phyloP scores from a whole-genome alignment of 2,888 invertebrate species.

The Perithous albicinctus region DNA sequence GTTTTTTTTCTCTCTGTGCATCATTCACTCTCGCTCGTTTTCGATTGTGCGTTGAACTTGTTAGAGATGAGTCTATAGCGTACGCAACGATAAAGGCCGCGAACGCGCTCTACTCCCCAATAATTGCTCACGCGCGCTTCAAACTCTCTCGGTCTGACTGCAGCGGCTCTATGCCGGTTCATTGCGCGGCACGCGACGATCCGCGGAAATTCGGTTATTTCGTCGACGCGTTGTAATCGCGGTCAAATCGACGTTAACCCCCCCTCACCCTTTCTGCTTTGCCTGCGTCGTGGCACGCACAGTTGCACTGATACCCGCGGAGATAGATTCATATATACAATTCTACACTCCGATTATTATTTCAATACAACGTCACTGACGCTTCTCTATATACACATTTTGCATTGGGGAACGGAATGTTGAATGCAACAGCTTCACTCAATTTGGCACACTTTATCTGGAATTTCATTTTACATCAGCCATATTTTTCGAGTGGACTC shows the following conservation, averaged over 20 bases:
- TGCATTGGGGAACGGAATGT: background rate
- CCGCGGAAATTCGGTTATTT: conserved; percentile 79
- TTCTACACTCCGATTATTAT: conserved; percentile 35
- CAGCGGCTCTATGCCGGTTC: conserved; percentile 63
- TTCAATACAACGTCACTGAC: conserved; percentile 17
- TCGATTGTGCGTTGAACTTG: conserved; percentile 77
- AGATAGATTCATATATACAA: conserved; percentile 32
- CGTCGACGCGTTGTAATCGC: conserved; percentile 77
- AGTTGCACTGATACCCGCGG: conserved; percentile 44
- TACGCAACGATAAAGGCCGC: conserved; percentile 32
- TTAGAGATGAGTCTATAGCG: background rate
- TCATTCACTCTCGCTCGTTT: conserved; percentile 79
- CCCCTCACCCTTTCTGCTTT: background rate
- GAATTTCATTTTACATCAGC: background rate
- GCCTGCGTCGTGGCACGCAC: no score
- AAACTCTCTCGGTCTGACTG: conserved; percentile 49
- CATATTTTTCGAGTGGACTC: background rate
- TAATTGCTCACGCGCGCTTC: conserved; percentile 75
- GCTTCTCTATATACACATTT: background rate
- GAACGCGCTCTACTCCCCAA: conserved; percentile 68
- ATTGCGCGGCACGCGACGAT: conserved; percentile 70
- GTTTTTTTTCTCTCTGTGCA: conserved; percentile 18
- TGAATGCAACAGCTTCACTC: background rate
- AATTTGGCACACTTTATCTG: background rate
- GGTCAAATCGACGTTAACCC: conserved; percentile 63